Evolutionary conservation across 2,113 vertebrate genomes (phyloP).

Genomic region (Dissostichus mawsoni): DNA sequence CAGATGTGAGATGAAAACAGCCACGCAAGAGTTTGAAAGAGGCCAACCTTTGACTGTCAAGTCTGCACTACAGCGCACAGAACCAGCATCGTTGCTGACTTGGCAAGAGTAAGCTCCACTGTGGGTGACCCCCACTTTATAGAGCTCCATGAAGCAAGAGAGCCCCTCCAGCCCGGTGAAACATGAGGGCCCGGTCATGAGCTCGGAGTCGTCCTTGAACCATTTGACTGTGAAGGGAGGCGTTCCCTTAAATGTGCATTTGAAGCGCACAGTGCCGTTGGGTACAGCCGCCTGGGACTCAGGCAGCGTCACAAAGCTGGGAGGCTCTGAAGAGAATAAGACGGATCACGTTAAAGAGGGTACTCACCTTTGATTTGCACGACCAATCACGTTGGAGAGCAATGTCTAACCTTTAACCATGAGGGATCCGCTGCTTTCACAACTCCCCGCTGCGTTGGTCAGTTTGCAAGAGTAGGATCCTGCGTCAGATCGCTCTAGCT

Average conservation of each 20-base stretch:
- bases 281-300: constrained; percentile 90
- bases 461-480: constrained; percentile 93
- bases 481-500: constrained; percentile 90
- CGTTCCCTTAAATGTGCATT: constrained; percentile 92
- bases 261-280: constrained; percentile 92
- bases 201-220: constrained; percentile 95
- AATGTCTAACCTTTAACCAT: constrained; percentile 94
- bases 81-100: constrained; percentile 96
- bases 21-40: constrained; percentile 52
- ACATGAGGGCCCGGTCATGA: constrained; percentile 91
- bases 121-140: constrained; percentile 89
- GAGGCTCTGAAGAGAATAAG: constrained; percentile 87
- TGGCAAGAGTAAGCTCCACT: constrained; percentile 95
- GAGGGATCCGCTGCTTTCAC: constrained; percentile 90
- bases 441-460: constrained; percentile 90
- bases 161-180: constrained; percentile 92
- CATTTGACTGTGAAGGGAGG: constrained; percentile 94
- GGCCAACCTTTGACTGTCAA: constrained; percentile 89
- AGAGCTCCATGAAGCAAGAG: constrained; percentile 93
- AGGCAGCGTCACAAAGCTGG: constrained; percentile 92
- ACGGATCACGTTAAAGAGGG: constrained; percentile 61
- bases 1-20: constrained; percentile 36
- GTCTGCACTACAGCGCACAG: constrained; percentile 90
- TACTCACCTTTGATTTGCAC: constrained; percentile 49
- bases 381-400: neutral